Base-by-base conservation (phyloP, 2,797 vertebrate species). In the Rhinoraja longicauda region DNA sequence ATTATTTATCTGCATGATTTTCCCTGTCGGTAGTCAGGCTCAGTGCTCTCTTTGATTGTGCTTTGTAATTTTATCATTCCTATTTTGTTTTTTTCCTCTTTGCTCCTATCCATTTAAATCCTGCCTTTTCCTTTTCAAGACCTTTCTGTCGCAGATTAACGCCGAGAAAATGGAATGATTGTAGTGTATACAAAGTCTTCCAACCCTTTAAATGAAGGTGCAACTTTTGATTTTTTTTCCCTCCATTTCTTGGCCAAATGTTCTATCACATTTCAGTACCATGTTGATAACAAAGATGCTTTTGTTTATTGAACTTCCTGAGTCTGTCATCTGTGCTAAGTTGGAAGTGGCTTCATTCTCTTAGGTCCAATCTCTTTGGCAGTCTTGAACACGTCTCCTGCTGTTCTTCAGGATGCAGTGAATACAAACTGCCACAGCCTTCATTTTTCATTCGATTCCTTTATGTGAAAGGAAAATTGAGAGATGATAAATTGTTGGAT, bases 181-280 rank as follows among this genome's bases (percentile, higher is more conserved):
- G 24, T 84, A 59, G 13, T 84, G 12, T n/a, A 26, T 26, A 59
- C 81, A 84, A n/a, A 59, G 84, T n/a, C 84, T 64, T 88, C 45
- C 84, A 67, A 21, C 64, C 67, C n/a, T 36, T 64, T 36, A 32
- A 36, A 29, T 64, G 17, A 17, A 67, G 59, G n/a, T 67, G 1
- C n/a, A 88, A 32, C 5, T 88, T 88, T 88, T 88, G 57, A n/a
- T 57, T 19, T 84, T n/a, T 7, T 88, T 84, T 88, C n/a, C 88
- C 21, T 36, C 59, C n/a, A 17, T 88, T 88, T 67, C 84, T 88
- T 1, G 13, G 82, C n/a, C 29, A 29, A 86, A 86, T 13, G 29
- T 64, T 67, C 59, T 59, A 9, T 17, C 67, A 21, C 84, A 15
- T 19, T 88, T 24, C n/a, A 19, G 59, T 36, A 6, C 17, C 82